A percentile compares a stretch with the other conserved stretches of the same genome.
Evolutionary conservation across 2,797 vertebrate species (phyloP).

Genomic region (Valencia hispanica): DNA sequence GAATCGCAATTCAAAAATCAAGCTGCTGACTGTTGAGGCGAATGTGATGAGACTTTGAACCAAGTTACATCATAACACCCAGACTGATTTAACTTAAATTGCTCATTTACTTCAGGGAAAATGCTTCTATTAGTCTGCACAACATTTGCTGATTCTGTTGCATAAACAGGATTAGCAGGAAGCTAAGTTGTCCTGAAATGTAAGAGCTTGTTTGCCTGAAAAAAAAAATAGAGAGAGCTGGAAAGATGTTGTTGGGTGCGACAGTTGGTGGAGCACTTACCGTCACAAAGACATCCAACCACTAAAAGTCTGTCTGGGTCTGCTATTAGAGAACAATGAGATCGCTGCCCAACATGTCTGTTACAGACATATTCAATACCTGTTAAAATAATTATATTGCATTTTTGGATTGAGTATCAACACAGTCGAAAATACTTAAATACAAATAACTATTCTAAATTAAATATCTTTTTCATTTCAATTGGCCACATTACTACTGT

Average conservation of each 20-base stretch:
- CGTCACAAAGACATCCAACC: constrained; percentile 3
- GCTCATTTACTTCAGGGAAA: constrained; percentile 11
- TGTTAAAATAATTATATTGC: background rate
- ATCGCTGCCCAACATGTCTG: constrained; percentile 1
- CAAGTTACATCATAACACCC: constrained; percentile 38
- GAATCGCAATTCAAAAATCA: constrained; percentile 20
- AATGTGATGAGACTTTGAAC: constrained; percentile 13
- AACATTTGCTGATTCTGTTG: constrained; percentile 33
- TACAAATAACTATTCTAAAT: background rate
- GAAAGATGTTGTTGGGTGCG: constrained; percentile 1
- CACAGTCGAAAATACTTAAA: background rate
- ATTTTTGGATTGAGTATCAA: background rate
- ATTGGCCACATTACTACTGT: background rate
- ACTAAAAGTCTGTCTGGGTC: constrained; percentile 8
- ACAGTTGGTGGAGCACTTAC: constrained; percentile 12
- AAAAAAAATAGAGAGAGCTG: constrained; percentile 1
- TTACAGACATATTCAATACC: background rate
- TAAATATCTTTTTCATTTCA: background rate
- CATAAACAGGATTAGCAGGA: constrained; percentile 46
- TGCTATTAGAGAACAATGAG: constrained; percentile 6
- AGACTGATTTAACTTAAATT: constrained; percentile 52
- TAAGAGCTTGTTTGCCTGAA: constrained; percentile 11
- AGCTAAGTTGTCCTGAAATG: constrained; percentile 7
- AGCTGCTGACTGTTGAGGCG: background rate
- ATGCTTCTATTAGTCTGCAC: constrained; percentile 16